Evolutionary conservation across 2,113 vertebrate genomes (phyloP).

Genomic region (Xyliphius kryptos): DNA sequence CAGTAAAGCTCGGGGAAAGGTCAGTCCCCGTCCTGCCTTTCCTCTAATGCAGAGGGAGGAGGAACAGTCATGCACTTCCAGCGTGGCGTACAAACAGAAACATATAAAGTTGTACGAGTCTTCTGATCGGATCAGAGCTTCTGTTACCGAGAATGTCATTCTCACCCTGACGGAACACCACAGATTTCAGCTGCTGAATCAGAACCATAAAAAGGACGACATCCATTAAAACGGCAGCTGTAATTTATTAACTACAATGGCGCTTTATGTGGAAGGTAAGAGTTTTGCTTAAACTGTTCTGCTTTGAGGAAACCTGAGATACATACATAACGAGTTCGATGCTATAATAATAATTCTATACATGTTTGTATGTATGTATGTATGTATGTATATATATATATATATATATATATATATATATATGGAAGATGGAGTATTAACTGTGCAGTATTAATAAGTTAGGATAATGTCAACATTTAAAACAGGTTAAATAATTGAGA

Average conservation of each 20-base stretch:
- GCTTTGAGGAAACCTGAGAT: too few relatives aligned
- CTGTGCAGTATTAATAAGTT: too few relatives aligned
- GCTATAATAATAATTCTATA: too few relatives aligned
- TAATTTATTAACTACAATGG: neutral
- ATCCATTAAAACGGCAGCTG: neutral
- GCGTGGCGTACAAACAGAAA: neutral
- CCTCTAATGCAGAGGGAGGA: neutral
- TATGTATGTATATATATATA: too few relatives aligned
- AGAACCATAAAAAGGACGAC: neutral
- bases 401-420: too few relatives aligned
- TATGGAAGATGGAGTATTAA: too few relatives aligned
- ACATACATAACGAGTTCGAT: too few relatives aligned
- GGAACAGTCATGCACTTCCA: neutral
- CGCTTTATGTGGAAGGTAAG: conserved; percentile 2
- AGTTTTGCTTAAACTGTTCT: neutral
- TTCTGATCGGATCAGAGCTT: neutral
- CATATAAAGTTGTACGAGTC: neutral
- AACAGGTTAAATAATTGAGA: too few relatives aligned
- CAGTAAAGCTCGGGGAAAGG: neutral
- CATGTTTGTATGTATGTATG: too few relatives aligned
- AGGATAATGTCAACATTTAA: too few relatives aligned
- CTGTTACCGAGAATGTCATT: neutral
- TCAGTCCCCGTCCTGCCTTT: neutral
- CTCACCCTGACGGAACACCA: neutral
- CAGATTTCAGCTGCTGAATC: neutral